Evolutionary conservation across 1,140 invertebrate species (phyloP).

Genomic region (Dreissena rostriformis): DNA sequence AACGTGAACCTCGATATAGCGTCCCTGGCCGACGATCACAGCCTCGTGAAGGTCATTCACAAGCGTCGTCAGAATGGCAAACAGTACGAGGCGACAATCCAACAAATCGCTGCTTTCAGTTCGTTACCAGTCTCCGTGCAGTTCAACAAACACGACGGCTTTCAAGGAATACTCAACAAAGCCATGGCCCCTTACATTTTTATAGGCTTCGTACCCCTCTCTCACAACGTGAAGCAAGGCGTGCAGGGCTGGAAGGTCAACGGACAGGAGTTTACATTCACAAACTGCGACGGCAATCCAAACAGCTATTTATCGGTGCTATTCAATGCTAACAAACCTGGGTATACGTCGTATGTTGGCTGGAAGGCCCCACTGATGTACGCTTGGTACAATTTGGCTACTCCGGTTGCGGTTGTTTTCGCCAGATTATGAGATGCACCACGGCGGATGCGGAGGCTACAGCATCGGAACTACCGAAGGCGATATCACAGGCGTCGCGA

Average conservation of each 20-base stretch:
- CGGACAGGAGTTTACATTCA: conserved; percentile 33
- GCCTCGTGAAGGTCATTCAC: conserved; percentile 16
- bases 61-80: not conserved
- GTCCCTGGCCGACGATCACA: not conserved
- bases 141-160: conserved; percentile 27
- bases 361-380: not conserved
- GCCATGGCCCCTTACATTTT: conserved; percentile 31
- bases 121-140: conserved; percentile 12
- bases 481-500: not conserved
- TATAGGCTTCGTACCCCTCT: conserved; percentile 16
- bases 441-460: conserved; percentile 53
- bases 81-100: conserved; percentile 19
- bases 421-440: conserved; percentile 36
- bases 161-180: not conserved
- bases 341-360: not conserved
- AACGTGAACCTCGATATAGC: not conserved
- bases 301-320: conserved; percentile 43
- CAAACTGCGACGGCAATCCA: conserved; percentile 42
- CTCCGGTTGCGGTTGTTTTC: conserved; percentile 24
- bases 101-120: conserved; percentile 4
- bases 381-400: conserved; percentile 15
- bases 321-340: conserved; percentile 28
- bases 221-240: not conserved
- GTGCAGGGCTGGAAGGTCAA: conserved; percentile 21
- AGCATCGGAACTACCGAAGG: not conserved